Evolutionary conservation across 2,797 vertebrate genomes (phyloP).

Genomic region (Cephalopachus bancanus): DNA sequence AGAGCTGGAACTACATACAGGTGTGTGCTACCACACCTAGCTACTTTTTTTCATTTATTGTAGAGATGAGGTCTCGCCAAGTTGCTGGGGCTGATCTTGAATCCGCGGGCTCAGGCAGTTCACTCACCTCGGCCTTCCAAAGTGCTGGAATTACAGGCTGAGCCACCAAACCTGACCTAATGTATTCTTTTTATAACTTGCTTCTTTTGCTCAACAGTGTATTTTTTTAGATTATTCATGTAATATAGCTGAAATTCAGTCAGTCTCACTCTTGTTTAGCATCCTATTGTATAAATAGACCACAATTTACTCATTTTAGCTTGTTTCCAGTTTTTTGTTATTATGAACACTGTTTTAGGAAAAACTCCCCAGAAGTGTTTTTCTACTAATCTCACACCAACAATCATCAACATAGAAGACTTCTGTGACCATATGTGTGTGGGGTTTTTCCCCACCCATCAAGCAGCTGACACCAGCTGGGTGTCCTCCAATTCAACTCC

Average conservation of each 20-base stretch:
- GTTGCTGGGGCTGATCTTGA: background rate
- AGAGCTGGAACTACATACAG: background rate
- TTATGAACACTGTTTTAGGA: background rate
- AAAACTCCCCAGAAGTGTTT: too few species aligned
- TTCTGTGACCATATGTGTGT: too few species aligned
- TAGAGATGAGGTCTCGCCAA: background rate
- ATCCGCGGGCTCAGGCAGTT: background rate
- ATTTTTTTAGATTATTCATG: background rate
- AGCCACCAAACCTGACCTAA: rapidly evolving
- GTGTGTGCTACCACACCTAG: rapidly evolving
- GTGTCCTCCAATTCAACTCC: too few species aligned
- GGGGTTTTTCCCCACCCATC: too few species aligned
- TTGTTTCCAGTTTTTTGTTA: background rate
- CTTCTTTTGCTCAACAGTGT: background rate
- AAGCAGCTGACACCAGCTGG: too few species aligned
- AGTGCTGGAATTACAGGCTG: background rate
- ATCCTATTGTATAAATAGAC: background rate
- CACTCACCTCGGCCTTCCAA: background rate
- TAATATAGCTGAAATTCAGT: background rate
- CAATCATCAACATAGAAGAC: too few species aligned
- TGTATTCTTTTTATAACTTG: background rate
- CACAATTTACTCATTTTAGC: background rate
- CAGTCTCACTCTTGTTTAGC: background rate
- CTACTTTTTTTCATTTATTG: background rate
- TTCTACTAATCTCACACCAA: too few species aligned